Conservation (phyloP, 2,113 vertebrate species). For the Kryptolebias marmoratus region DNA sequence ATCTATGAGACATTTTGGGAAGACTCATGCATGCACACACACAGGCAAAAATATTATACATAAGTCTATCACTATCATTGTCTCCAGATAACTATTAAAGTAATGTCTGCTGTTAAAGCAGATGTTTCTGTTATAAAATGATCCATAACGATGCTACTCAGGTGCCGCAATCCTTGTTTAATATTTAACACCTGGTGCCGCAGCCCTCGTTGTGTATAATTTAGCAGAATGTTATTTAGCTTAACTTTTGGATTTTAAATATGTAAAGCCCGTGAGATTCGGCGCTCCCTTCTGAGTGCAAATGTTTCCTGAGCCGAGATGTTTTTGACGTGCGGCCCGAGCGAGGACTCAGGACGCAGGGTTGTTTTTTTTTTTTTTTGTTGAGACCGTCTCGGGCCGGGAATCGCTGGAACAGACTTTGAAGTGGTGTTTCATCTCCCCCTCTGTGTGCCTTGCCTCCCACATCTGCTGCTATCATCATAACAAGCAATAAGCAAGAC, state of each 20-base stretch:
- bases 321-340: conserved; percentile 23
- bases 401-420: conserved; percentile 66
- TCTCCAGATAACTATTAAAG: not conserved
- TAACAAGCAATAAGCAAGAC: conserved; percentile 71
- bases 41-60: no score
- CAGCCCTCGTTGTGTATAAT: not conserved
- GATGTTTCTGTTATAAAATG: not conserved
- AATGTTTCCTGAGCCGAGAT: conserved; percentile 29
- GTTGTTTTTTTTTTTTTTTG: conserved; percentile 1
- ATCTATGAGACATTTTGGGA: no score
- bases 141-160: not conserved
- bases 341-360: conserved; percentile 18
- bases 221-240: not conserved
- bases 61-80: not conserved
- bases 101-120: not conserved
- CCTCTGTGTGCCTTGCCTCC: conserved; percentile 55
- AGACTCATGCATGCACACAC: no score
- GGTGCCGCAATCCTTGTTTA: not conserved
- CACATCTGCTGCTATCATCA: conserved; percentile 65
- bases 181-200: not conserved
- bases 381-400: conserved; percentile 32
- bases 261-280: not conserved
- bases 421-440: conserved; percentile 59
- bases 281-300: conserved; percentile 1
- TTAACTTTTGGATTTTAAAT: not conserved